A percentile compares a stretch with the other conserved stretches of the same genome.
Conservation (phyloP, 2,113 vertebrate species). For the Pyrgilauda ruficollis region DNA sequence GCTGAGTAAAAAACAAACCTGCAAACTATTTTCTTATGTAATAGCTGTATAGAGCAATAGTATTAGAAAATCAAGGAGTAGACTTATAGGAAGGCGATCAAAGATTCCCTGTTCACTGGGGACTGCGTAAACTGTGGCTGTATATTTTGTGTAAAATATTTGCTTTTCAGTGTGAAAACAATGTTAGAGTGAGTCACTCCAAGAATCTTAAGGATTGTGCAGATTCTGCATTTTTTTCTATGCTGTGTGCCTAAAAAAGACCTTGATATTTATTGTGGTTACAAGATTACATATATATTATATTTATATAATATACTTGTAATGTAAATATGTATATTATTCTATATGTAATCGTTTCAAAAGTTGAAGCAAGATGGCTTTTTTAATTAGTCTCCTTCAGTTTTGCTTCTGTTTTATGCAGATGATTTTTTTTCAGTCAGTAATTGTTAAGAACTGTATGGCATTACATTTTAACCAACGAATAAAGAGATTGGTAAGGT, state of each 20-base stretch:
- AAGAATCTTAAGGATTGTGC: conserved; percentile 75
- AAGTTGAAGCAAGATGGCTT: conserved; percentile 73
- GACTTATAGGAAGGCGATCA: conserved; percentile 27
- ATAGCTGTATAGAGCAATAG: conserved; percentile 74
- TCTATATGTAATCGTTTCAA: conserved; percentile 69
- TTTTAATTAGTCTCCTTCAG: conserved; percentile 63
- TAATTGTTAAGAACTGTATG: conserved; percentile 72
- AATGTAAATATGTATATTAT: conserved; percentile 89
- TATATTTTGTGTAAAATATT: conserved; percentile 76
- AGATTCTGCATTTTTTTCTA: conserved; percentile 78
- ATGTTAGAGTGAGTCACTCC: conserved; percentile 70
- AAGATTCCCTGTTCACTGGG: conserved; percentile 42
- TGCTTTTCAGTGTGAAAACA: conserved; percentile 73
- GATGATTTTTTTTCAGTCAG: conserved; percentile 66
- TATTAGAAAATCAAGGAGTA: conserved; percentile 64
- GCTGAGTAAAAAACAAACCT: conserved; percentile 61
- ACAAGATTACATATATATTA: conserved; percentile 84
- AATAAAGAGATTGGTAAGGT: conserved; percentile 70
- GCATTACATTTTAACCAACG: conserved; percentile 74
- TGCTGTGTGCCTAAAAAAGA: conserved; percentile 85
- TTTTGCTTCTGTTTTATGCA: conserved; percentile 77
- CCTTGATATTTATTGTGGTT: conserved; percentile 89
- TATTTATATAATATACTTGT: conserved; percentile 91
- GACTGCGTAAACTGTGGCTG: conserved; percentile 49
- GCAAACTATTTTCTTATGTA: conserved; percentile 80